Conservation (phyloP, 2,113 vertebrate species). For the Sciurus niger region DNA sequence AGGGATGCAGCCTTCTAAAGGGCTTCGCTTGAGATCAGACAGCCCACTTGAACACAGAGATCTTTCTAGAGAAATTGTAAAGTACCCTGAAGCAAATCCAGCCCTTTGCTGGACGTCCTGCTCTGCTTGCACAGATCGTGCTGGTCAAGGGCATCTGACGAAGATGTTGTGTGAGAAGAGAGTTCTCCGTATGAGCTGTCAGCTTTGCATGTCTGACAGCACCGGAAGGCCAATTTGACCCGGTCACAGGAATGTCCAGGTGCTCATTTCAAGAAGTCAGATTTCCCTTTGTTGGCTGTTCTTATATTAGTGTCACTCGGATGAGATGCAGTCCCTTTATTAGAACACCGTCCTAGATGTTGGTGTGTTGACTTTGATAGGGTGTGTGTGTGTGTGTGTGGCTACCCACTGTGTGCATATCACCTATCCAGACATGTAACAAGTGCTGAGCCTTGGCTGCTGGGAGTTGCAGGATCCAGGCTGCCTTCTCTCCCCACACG, state of each 20-base stretch:
- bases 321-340: not conserved
- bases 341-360: not conserved
- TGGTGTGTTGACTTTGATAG: not conserved
- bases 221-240: not conserved
- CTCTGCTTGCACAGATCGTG: too few species aligned
- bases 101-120: fast-evolving
- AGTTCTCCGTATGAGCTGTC: not conserved
- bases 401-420: not conserved
- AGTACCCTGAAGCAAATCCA: too few species aligned
- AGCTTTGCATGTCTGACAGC: not conserved
- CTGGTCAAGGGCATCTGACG: not conserved
- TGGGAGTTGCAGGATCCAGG: fast-evolving
- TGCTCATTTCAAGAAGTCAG: not conserved
- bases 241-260: not conserved
- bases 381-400: not conserved
- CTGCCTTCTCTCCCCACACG: not conserved
- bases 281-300: not conserved
- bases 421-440: not conserved
- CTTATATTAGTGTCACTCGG: not conserved
- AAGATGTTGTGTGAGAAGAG: not conserved
- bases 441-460: not conserved
- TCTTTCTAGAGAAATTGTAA: not conserved
- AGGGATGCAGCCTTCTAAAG: not conserved
- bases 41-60: not conserved
- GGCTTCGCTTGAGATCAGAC: not conserved